These are phyloP conservation scores for Coleophora deauratella DNA, from an alignment of 2,888 invertebrate genomes.

Conservation along the genomic window DNA sequence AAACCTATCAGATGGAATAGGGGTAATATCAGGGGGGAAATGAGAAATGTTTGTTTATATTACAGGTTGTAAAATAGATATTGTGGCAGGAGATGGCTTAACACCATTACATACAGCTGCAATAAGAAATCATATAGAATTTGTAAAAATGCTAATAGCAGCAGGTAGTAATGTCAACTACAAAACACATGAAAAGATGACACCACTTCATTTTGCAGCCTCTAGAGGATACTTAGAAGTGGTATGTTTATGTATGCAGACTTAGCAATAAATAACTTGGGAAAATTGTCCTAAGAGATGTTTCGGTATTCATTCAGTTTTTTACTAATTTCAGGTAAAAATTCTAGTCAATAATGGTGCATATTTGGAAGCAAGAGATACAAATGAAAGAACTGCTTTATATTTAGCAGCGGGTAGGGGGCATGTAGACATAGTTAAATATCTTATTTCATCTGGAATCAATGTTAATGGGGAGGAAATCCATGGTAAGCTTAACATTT, in stretches of 20 bases:
- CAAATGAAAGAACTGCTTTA: constrained; percentile 73
- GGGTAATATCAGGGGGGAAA: too few relatives aligned
- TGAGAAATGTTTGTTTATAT: too few relatives aligned
- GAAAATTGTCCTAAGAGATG: too few relatives aligned
- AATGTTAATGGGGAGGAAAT: constrained; percentile 81
- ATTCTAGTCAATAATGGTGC: constrained; percentile 70
- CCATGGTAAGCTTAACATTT: constrained; percentile 57
- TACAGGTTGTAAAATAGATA: constrained; percentile 76
- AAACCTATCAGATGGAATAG: too few relatives aligned
- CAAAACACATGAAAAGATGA: constrained; percentile 75
- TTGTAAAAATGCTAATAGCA: constrained; percentile 70
- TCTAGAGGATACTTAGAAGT: constrained; percentile 70
- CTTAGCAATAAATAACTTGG: too few relatives aligned
- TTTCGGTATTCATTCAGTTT: too few relatives aligned
- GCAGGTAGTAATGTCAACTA: constrained; percentile 75
- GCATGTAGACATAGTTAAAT: constrained; percentile 59
- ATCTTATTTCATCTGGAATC: constrained; percentile 73
- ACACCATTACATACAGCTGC: constrained; percentile 81
- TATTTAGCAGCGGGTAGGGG: constrained; percentile 53
- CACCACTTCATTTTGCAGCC: constrained; percentile 77
- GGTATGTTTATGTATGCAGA: too few relatives aligned
- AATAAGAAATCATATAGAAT: constrained; percentile 69
- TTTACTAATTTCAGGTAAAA: constrained; percentile 53
- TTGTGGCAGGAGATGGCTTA: constrained; percentile 77
- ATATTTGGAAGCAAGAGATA: constrained; percentile 74